These are phyloP conservation scores for Tyrannus savana DNA, from an alignment of 2,113 vertebrate species.

Conservation along the genomic window DNA sequence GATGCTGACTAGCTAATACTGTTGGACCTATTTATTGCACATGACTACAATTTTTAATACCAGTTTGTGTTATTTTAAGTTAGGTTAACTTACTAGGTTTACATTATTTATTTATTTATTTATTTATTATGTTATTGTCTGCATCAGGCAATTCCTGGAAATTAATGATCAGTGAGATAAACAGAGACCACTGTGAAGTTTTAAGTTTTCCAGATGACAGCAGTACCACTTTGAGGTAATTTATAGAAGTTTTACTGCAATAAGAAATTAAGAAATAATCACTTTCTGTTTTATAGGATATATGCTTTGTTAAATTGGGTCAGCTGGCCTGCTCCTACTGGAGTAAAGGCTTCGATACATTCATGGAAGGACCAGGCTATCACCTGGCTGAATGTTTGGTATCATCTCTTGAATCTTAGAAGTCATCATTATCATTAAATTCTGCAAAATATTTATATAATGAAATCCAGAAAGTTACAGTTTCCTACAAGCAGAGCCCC, in stretches of 20 bases:
- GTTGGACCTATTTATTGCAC: not conserved
- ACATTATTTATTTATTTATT: not conserved
- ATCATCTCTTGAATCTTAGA: not conserved
- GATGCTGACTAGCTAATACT: not conserved
- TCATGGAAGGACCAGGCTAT: not conserved
- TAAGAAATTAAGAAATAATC: not conserved
- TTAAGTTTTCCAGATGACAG: slow-evolving; percentile 21
- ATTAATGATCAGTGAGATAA: slow-evolving; percentile 55
- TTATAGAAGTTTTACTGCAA: not conserved
- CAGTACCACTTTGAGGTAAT: not conserved
- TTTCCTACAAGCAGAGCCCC: not conserved
- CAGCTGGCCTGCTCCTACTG: not conserved
- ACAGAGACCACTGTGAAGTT: slow-evolving; percentile 19
- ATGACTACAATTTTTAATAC: slow-evolving; percentile 27
- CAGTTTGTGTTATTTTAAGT: not conserved
- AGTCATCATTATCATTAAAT: not conserved
- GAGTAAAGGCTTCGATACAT: not conserved
- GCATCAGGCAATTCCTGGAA: slow-evolving; percentile 24
- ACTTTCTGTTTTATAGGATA: not conserved
- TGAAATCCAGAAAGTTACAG: not conserved
- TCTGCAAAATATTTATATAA: not conserved
- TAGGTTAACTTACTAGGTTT: slow-evolving; percentile 45
- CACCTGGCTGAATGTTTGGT: not conserved
- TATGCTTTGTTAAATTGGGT: not conserved
- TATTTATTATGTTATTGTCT: slow-evolving; percentile 29